Evolutionary conservation across 2,797 vertebrate species (phyloP).

Genomic region (Emys orbicularis): DNA sequence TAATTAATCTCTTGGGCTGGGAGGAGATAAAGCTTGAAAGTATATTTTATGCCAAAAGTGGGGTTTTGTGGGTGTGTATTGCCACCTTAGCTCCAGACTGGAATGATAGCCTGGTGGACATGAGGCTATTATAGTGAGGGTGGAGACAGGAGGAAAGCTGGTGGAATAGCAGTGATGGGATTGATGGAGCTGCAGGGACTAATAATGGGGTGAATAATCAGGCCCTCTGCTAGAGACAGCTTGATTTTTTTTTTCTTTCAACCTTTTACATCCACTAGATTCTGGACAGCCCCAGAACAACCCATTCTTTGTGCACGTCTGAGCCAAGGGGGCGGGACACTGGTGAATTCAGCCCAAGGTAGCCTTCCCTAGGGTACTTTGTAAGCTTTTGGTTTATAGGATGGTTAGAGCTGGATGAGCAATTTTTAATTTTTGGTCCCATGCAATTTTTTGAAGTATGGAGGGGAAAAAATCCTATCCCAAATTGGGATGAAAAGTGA

Average conservation of each 20-base stretch:
- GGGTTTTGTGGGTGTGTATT: not conserved
- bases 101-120: not conserved
- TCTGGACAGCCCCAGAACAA: not conserved
- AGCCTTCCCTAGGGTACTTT: not conserved
- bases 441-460: not conserved
- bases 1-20: not conserved
- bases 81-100: accelerated
- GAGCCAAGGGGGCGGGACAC: not conserved
- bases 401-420: not conserved
- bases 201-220: not conserved
- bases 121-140: not conserved
- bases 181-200: not conserved
- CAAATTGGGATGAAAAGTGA: not conserved
- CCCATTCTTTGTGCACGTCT: not conserved
- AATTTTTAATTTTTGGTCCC: not conserved
- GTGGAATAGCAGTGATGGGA: not conserved
- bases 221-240: not conserved
- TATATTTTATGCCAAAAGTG: not conserved
- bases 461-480: not conserved
- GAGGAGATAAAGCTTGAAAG: not conserved
- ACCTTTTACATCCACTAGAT: not conserved
- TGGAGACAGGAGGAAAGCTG: not conserved
- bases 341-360: not conserved
- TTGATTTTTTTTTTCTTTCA: not conserved
- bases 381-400: not conserved